Base-by-base conservation (phyloP, 2,888 invertebrate genomes). In the Stenurella melanura region DNA sequence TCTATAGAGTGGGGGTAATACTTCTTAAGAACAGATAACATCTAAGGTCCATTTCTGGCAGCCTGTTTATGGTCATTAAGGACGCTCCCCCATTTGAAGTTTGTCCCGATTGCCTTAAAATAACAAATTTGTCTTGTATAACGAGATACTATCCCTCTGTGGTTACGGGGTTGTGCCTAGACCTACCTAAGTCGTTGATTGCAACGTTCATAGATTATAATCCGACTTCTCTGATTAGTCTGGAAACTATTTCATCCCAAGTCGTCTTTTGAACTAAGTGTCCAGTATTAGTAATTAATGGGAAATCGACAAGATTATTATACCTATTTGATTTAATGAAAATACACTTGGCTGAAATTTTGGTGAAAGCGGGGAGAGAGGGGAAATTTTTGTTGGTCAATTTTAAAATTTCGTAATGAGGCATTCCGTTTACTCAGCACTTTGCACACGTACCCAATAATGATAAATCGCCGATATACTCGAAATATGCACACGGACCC, bases 71-170 rank as follows among this genome's bases (percentile, higher is more conserved):
- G 50, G 50, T 50, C 50, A 50, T 50, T 50, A 50, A 12, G 50
- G 50, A 50, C 50, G 50, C n/a, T 50, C 50, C 50, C 50, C 50
- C 15, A 50, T 50, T 50, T 50, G n/a, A 50, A 50, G 50, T 50
- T 50, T 50, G n/a, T n/a, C n/a, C 50, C 50, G 15, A 50, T 50
- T 50, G 50, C 50, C 50, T 50, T 50, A 0, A 50, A 50, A 50
- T 50, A 15, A 50, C 50, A 50, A 50, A 50, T 50, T 50, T 50
- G 50, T 50, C 50, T 50, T 50, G 50, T 50, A 50, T 50, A 50
- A 50, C 50, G 15, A 50, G 50, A 50, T 50, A 12, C 50, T 50
- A 50, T 50, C n/a, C n/a, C 50, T 50, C n/a, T 50, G 50, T 50
- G 50, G 50, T 50, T 50, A 50, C 50, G 50, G 50, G 50, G n/a